A percentile compares a stretch with the other conserved stretches of the same genome.
These are phyloP conservation scores for Alectoris magna DNA, from an alignment of 2,797 vertebrate species.

Conservation along the genomic window DNA sequence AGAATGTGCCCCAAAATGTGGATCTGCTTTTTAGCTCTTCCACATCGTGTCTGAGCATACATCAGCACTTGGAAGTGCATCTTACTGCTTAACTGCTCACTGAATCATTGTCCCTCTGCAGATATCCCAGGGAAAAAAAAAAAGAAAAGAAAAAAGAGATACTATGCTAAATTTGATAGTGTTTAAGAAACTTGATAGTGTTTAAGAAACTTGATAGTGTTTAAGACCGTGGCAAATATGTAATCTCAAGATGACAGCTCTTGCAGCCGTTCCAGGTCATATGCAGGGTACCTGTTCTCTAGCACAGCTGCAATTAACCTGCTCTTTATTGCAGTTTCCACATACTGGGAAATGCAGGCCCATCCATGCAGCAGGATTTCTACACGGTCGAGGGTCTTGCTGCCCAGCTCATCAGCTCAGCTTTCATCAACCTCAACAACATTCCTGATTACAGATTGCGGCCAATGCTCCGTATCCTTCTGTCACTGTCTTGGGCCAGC, in stretches of 20 bases:
- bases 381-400: constrained; percentile 89
- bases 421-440: constrained; percentile 89
- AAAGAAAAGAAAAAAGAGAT: neutral
- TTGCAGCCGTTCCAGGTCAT: neutral
- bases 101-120: neutral
- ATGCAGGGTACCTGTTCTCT: neutral
- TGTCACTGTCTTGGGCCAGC: neutral
- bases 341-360: constrained; percentile 89
- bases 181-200: neutral
- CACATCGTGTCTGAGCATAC: neutral
- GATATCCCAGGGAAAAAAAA: neutral
- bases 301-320: neutral
- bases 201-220: neutral
- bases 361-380: constrained; percentile 93
- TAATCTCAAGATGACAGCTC: neutral
- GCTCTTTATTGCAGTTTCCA: constrained; percentile 84
- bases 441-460: constrained; percentile 95
- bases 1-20: neutral
- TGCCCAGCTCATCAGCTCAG: constrained; percentile 87
- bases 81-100: neutral
- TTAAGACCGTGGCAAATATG: neutral
- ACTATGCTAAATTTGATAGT: neutral
- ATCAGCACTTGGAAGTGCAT: neutral
- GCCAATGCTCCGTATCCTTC: constrained; percentile 96
- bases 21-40: neutral